Evolutionary conservation across 2,113 vertebrate genomes (phyloP), one percentile per base, ranked within the genome.

Genomic region (Poeciliopsis turrubarensis): DNA sequence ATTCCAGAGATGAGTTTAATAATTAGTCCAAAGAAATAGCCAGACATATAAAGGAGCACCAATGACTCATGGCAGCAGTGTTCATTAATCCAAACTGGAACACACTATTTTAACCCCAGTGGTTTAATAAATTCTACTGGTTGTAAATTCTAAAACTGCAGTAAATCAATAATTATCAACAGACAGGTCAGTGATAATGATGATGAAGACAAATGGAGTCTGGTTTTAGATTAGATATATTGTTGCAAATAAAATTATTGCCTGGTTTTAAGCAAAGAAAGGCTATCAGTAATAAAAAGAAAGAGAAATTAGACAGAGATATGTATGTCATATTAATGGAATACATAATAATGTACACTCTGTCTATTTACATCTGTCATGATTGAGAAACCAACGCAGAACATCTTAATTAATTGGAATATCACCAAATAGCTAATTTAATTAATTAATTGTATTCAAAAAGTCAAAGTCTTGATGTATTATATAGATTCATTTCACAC

Each of bases 151-250:
- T 77, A 47, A 78, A 70, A 77, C 67, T 10, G 65, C 60, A 60
- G 73, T 57, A 81, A 68, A 68, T 87, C 86, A 75, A 73, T 70
- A 80, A 25, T 25, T 67, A 78, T 81, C 79, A 69, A 88, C 85
- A 89, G 90, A 88, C 85, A 89, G 90, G 86, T 90, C 85, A 90
- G 41, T 75, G 81, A 78, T 86, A 79, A 86, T 83, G 77, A 88
- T 82, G 82, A 92, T 91, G 82, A 88, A 86, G 84, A 88, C 76
- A 72, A 84, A 89, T 84, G 85, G 80, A 79, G 83, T 62, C 44
- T 12, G 34, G 87, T 73, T 90, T 87, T 75, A 77, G 67, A 89
- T 91, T 89, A 88, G 83, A 64, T 62, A n/a, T 65, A 74, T 86
- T 73, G 77, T 66, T 82, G 80, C 86, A 88, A 89, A 85, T 19